phyloP scores from a whole-genome alignment of 37 sponge, comb jelly and placozoan genomes.

The Cliona cf. orientalis region DNA sequence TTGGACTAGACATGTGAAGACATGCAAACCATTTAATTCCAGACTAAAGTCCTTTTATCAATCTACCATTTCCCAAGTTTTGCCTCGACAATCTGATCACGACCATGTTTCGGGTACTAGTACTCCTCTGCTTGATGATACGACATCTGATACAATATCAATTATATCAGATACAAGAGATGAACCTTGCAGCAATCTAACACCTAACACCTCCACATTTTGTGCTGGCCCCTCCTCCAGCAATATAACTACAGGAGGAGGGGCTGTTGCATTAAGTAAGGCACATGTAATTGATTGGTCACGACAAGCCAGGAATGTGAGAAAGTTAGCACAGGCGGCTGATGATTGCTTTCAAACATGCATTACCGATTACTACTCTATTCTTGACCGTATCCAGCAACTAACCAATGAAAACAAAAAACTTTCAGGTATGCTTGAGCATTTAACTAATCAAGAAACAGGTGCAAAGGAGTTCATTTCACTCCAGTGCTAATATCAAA shows the following conservation, averaged over 20 bases:
- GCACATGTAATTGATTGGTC: no score
- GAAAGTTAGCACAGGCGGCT: not conserved
- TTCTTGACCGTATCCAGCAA: slow-evolving; percentile 1
- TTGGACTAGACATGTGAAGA: slow-evolving; percentile 28
- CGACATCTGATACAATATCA: no score
- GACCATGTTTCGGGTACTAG: no score
- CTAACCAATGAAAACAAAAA: not conserved
- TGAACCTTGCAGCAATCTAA: no score
- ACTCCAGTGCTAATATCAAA: slow-evolving; percentile 19
- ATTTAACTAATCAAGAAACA: not conserved
- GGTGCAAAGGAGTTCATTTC: not conserved
- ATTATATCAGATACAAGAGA: no score
- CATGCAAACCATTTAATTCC: no score
- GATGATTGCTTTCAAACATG: no score
- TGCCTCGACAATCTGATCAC: no score
- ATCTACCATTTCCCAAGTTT: no score
- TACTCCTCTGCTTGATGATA: no score
- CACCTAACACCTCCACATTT: not conserved
- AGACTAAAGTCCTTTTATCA: no score
- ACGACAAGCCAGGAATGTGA: not conserved
- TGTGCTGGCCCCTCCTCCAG: slow-evolving; percentile 22
- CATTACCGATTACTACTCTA: slow-evolving; percentile 1
- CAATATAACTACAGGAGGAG: slow-evolving; percentile 6
- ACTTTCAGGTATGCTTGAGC: not conserved
- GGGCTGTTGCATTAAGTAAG: not conserved